Evolutionary conservation across 64 coral and sea anemone species (phyloP).

Genomic region (Pachyseris speciosa): DNA sequence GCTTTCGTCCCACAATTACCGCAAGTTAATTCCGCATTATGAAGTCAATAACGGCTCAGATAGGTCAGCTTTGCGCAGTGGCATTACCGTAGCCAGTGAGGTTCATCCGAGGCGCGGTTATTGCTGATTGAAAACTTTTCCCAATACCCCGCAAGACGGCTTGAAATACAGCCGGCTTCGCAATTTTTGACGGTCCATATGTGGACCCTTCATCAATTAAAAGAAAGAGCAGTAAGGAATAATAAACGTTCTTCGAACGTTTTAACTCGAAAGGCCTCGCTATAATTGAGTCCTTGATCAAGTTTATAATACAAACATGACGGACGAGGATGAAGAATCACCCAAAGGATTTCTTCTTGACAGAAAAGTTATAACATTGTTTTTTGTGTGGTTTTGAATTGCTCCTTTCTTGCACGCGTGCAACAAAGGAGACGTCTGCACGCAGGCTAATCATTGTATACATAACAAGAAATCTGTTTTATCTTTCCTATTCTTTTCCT

Average conservation of each 20-base stretch:
- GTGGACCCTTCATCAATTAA: constrained; percentile 70
- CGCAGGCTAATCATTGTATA: too few species aligned
- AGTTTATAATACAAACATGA: constrained; percentile 65
- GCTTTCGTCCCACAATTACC: too few species aligned
- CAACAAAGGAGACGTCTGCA: too few species aligned
- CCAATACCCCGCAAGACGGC: constrained; percentile 96
- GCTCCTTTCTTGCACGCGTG: too few species aligned
- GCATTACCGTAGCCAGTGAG: constrained; percentile 94
- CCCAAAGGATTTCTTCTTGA: constrained; percentile 47
- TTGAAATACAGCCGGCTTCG: constrained; percentile 94
- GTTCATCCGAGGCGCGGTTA: constrained; percentile 95
- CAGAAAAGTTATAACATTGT: too few species aligned
- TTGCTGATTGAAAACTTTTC: constrained; percentile 99
- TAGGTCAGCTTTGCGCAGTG: constrained; percentile 76
- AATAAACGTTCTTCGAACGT: not conserved
- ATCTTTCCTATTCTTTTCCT: too few species aligned
- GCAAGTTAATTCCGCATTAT: too few species aligned
- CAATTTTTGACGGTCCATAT: constrained; percentile 96
- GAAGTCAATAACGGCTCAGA: fast-evolving
- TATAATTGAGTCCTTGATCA: not conserved
- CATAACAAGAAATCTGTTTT: too few species aligned
- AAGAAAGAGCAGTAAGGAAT: not conserved
- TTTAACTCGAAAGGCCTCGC: not conserved
- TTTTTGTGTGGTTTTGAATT: too few species aligned
- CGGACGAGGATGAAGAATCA: constrained; percentile 65